Base-by-base conservation (phyloP, 2,888 invertebrate genomes). In the Lithophane leautieri region DNA sequence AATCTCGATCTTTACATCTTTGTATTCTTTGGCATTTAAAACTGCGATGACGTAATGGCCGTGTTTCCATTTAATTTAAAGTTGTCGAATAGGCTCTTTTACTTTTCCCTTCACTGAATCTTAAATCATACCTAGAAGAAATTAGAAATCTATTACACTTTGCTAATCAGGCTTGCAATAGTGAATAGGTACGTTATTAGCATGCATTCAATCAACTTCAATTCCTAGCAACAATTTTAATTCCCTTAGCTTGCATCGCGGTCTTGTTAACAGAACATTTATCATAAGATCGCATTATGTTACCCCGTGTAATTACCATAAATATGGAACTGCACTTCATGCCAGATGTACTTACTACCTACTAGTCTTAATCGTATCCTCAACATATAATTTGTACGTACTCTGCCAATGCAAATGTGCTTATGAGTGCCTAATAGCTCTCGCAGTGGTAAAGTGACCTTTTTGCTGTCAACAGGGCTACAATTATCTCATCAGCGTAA, bases 401-500 rank as follows among this genome's bases (percentile, higher is more conserved):
- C 34, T 75, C 65, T 74, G 72, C 63, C 71, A 72, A 70, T 84
- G 79, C 76, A 85, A 84, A 86, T 86, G 82, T 34, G 70, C 66
- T 70, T 83, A 84, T 70, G 79, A 76, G 79, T 58, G 62, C 71
- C 58, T 86, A 81, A 85, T 81, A 75, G 73, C 73, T 61, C 66
- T 76, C 19, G 66, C 69, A 70, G 65, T 70, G 65, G 75, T 71
- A 85, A 82, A 81, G 70, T 83, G 75, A 79, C 81, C 86, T 86
- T 81, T 77, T 83, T 71, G 86, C 89, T 91, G 92, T 91, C 91
- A 88, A 90, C 92, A 87, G 78, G 84, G 71, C 80, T 83, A 83
- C 91, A 93, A 93, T 93, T 93, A 94, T 90, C 90, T 88, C 90
- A 91, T 93, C 93, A 91, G 67, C 82, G 81, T 88, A 87, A 90